Percentiles rank a stretch among this genome's conserved stretches.
Conservation (phyloP, 92 coral and sea anemone genomes). For the Palythoa grandiflora region DNA sequence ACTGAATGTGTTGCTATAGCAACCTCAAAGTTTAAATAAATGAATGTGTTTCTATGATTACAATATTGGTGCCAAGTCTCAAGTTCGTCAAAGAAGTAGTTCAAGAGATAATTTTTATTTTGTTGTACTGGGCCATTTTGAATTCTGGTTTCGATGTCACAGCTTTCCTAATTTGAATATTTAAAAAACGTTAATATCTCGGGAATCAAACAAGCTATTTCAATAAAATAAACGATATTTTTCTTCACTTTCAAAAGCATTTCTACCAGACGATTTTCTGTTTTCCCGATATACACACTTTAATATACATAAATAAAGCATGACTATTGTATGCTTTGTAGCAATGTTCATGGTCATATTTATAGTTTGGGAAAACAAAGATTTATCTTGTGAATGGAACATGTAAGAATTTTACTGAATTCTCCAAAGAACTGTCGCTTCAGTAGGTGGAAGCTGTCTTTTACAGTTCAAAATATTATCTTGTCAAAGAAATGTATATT, state of each 20-base stretch:
- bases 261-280: constrained; percentile 23
- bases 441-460: constrained; percentile 12
- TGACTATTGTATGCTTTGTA: constrained; percentile 11
- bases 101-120: no score
- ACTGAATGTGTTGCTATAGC: no score
- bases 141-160: no score
- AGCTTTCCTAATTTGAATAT: no score
- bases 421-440: constrained; percentile 3
- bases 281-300: constrained; percentile 18
- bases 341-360: constrained; percentile 15
- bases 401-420: constrained; percentile 3
- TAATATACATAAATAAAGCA: constrained; percentile 10
- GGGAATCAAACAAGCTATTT: no score
- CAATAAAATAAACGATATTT: constrained; percentile 19
- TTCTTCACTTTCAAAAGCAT: constrained; percentile 27
- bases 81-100: no score
- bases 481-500: constrained; percentile 12
- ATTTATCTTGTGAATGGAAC: constrained; percentile 8
- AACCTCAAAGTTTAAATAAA: neutral
- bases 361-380: constrained; percentile 6
- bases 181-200: no score
- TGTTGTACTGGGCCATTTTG: no score
- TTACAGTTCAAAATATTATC: constrained; percentile 24
- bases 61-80: no score
- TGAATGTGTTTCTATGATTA: no score